phyloP scores from a whole-genome alignment of 2,888 invertebrate species.

The Cryptus viduatorius region DNA sequence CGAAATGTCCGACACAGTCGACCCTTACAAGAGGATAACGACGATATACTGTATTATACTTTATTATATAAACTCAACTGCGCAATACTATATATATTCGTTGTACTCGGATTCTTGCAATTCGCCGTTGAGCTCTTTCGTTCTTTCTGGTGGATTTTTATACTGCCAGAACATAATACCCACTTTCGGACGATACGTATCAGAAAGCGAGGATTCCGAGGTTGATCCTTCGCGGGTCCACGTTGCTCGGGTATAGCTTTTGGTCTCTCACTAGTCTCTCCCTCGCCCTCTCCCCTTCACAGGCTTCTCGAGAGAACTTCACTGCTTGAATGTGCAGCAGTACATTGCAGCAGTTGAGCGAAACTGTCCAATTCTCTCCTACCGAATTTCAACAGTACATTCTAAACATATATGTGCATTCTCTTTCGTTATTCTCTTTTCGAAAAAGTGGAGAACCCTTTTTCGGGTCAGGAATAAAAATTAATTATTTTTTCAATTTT shows the following conservation, averaged over 20 bases:
- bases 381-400: constrained; percentile 40
- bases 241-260: constrained; percentile 38
- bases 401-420: neutral
- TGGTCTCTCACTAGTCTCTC: constrained; percentile 39
- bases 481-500: neutral
- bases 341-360: constrained; percentile 42
- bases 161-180: constrained; percentile 63
- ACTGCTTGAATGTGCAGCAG: constrained; percentile 46
- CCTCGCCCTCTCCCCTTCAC: constrained; percentile 3
- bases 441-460: neutral
- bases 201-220: constrained; percentile 63
- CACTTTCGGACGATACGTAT: constrained; percentile 68
- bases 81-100: neutral
- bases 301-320: constrained; percentile 59
- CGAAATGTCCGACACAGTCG: constrained; percentile 17
- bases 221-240: constrained; percentile 61
- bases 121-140: constrained; percentile 46
- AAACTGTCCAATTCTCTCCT: constrained; percentile 52
- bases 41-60: constrained; percentile 7
- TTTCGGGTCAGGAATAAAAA: neutral
- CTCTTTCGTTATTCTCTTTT: constrained; percentile 11
- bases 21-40: constrained; percentile 13
- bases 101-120: constrained; percentile 27
- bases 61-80: constrained; percentile 30
- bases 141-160: constrained; percentile 50